These are phyloP conservation scores for Ochropleura plecta DNA, from an alignment of 2,888 invertebrate genomes.

Conservation along the genomic window DNA sequence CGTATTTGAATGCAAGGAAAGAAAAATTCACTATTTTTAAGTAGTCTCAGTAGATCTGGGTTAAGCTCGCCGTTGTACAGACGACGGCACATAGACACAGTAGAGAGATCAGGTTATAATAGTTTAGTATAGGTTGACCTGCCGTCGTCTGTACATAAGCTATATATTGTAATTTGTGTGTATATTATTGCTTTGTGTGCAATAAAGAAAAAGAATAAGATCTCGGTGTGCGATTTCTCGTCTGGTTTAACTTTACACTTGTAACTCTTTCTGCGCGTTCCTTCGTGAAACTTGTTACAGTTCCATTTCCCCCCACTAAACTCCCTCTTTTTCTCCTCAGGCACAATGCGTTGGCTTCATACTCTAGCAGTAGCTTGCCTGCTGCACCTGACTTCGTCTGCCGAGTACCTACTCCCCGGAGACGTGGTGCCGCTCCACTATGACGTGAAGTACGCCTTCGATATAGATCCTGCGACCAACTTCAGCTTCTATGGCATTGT, in stretches of 20 bases:
- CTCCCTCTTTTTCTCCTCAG: slow-evolving; percentile 24
- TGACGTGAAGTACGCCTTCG: slow-evolving; percentile 81
- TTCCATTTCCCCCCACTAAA: background rate
- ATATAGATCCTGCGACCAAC: slow-evolving; percentile 85
- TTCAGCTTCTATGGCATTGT: slow-evolving; percentile 91
- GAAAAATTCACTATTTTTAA: too few relatives aligned
- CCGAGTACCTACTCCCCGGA: slow-evolving; percentile 88
- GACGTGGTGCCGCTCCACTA: slow-evolving; percentile 89
- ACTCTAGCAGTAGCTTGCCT: slow-evolving; percentile 61
- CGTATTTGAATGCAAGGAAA: too few relatives aligned
- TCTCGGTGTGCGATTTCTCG: background rate
- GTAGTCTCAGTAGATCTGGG: too few relatives aligned
- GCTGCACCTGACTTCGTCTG: slow-evolving; percentile 62
- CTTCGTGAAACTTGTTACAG: too few relatives aligned
- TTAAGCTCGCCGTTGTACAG: too few relatives aligned
- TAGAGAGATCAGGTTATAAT: too few relatives aligned
- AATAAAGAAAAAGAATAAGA: too few relatives aligned
- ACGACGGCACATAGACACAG: too few relatives aligned
- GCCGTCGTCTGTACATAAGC: too few relatives aligned
- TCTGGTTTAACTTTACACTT: background rate
- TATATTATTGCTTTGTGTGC: too few relatives aligned
- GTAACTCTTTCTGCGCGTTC: background rate
- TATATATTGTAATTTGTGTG: too few relatives aligned
- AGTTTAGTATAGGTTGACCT: too few relatives aligned
- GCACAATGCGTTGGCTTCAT: slow-evolving; percentile 69